Evolutionary conservation across 2,797 vertebrate species (phyloP).

Genomic region (Margarornis squamiger): DNA sequence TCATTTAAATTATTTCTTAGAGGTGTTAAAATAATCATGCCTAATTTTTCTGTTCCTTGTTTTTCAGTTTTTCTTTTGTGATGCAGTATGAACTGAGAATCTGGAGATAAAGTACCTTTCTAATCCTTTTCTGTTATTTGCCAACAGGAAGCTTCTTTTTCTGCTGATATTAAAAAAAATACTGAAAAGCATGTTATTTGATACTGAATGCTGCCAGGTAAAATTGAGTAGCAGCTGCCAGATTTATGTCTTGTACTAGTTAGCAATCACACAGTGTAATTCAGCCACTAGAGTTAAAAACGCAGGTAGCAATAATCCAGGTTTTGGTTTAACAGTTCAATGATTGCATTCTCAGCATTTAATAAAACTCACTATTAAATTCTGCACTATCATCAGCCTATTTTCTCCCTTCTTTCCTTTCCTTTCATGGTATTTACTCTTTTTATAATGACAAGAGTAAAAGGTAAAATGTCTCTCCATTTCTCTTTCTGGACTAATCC

Average conservation of each 20-base stretch:
- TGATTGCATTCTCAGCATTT: not conserved
- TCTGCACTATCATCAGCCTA: not conserved
- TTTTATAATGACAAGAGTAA: not conserved
- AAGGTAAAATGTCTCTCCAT: not conserved
- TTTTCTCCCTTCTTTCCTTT: not conserved
- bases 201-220: not conserved
- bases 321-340: not conserved
- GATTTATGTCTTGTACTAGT: not conserved
- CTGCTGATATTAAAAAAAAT: not conserved
- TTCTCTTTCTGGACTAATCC: not conserved
- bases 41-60: not conserved
- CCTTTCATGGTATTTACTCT: not conserved
- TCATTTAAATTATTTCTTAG: not conserved
- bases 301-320: not conserved
- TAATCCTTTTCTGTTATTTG: not conserved
- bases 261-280: not conserved
- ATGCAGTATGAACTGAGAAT: not conserved
- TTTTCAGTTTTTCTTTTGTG: not conserved
- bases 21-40: not conserved
- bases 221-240: not conserved
- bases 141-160: not conserved
- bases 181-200: not conserved
- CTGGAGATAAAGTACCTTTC: not conserved
- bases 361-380: not conserved
- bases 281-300: not conserved